Evolutionary conservation across 92 coral and sea anemone species (phyloP), one percentile per base, ranked within the genome.

Genomic region (Muricea muricata): DNA sequence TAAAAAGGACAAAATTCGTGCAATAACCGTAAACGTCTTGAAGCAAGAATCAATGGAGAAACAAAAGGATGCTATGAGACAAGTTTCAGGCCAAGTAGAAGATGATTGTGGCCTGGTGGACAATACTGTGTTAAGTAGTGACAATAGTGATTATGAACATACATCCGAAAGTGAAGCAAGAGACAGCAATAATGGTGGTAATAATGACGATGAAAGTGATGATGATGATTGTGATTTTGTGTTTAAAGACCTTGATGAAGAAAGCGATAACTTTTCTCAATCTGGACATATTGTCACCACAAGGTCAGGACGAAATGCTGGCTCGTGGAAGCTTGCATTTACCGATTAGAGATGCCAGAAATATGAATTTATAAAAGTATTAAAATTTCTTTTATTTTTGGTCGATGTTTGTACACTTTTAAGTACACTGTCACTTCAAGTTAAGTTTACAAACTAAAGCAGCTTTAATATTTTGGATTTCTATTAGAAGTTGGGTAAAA

Each of bases 271-370:
- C 26, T 15, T 28, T 58, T 58, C 5, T 24, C 52, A 37, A 37
- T 37, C 42, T 37, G 9, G 42, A 45, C 52, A 45, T 18, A 76
- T 54, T 47, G 39, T 33, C 54, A 48, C 83, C 18, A 54, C 70
- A 56, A 78, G 71, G 71, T 78, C 65, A 6, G 83, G 83, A 10
- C 8, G 71, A 48, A 47, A 31, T 24, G 83, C 70, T 25, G 71
- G 83, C 28, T 78, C 70, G 56, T 54, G 83, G 61, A 78, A 47
- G 56, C 71, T 78, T 78, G 83, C 83, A 56, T 78, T 78, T 48
- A 78, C 47, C 20, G 72, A 78, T 20, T 78, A 78, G 17, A 50
- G 13, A 50, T 3, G 58, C 17, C 58, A n/a, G n/a, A n/a, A n/a
- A n/a, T n/a, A n/a, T n/a, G n/a, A n/a, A n/a, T n/a, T n/a, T n/a